Conservation (phyloP, 2,888 invertebrate species). For the Polyommatus icarus region DNA sequence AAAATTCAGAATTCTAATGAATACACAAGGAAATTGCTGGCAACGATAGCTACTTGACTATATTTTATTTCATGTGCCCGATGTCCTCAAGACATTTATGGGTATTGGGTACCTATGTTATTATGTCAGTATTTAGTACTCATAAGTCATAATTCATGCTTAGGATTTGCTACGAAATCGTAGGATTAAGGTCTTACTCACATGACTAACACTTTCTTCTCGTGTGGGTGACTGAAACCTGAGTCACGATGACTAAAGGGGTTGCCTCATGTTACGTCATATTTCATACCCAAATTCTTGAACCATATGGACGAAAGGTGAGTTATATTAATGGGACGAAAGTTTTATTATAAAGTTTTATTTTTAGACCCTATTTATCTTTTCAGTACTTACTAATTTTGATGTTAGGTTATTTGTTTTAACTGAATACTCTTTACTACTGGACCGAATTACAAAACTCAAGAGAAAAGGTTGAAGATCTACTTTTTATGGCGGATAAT, state of each 20-base stretch:
- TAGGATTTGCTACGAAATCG: not conserved
- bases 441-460: not conserved
- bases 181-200: conserved; percentile 8
- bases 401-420: not conserved
- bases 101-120: not conserved
- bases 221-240: conserved; percentile 25
- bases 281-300: not conserved
- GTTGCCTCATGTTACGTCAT: conserved; percentile 27
- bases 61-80: too few species aligned
- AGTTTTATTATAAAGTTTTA: not conserved
- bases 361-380: not conserved
- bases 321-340: not conserved
- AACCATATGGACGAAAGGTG: conserved; percentile 8
- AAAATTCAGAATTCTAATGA: too few species aligned
- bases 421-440: too few species aligned
- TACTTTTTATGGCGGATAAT: too few species aligned
- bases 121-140: not conserved
- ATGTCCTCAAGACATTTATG: not conserved
- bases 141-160: not conserved
- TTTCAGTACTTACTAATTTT: not conserved
- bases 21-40: too few species aligned
- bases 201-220: conserved; percentile 27
- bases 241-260: conserved; percentile 27
- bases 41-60: too few species aligned
- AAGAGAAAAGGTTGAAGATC: not conserved